phyloP scores from a whole-genome alignment of 2,113 vertebrate genomes.

The Elgaria multicarinata region DNA sequence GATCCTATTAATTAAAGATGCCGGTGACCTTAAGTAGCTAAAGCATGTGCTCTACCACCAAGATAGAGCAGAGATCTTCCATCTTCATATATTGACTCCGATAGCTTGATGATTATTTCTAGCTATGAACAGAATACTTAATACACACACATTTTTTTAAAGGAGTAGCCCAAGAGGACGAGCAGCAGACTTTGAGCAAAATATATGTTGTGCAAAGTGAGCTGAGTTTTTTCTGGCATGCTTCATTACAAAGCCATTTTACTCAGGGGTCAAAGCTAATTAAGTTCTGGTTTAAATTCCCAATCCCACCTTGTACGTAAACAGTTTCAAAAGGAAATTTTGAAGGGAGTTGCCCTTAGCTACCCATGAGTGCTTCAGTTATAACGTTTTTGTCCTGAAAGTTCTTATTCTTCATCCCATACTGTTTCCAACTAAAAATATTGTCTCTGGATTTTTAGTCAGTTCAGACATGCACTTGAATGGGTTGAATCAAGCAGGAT shows the following conservation, averaged over 20 bases:
- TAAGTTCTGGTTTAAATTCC: not conserved
- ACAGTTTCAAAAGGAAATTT: not conserved
- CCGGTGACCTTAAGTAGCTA: not conserved
- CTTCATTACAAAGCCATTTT: not conserved
- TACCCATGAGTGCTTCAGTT: not conserved
- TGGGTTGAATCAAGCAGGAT: no score
- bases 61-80: not conserved
- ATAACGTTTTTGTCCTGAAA: not conserved
- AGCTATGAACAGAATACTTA: not conserved
- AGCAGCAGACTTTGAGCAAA: constrained; percentile 1
- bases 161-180: not conserved
- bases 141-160: not conserved
- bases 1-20: not conserved
- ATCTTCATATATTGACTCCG: not conserved
- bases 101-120: not conserved
- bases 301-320: not conserved
- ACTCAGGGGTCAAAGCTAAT: not conserved
- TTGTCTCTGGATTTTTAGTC: not conserved
- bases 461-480: not conserved
- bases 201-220: not conserved
- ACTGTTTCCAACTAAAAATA: not conserved
- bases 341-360: not conserved
- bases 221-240: not conserved
- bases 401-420: not conserved
- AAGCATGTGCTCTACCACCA: not conserved